These are phyloP conservation scores for Dicranocentrus wangi DNA, from an alignment of 2,888 invertebrate species.

Conservation along the genomic window DNA sequence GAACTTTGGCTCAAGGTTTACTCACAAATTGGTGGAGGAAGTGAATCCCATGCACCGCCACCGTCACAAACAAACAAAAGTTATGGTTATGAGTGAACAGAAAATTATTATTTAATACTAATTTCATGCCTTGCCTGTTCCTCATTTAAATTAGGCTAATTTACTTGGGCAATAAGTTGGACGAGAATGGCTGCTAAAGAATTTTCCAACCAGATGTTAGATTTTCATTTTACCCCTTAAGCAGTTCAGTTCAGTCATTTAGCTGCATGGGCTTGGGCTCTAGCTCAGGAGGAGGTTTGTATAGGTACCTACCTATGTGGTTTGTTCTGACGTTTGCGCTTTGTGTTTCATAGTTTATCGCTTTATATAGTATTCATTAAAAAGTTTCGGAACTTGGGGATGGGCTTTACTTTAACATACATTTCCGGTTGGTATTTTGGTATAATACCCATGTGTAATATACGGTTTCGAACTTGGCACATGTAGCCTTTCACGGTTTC, in stretches of 20 bases:
- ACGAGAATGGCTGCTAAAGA: neutral
- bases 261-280: too few relatives aligned
- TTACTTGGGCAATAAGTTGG: neutral
- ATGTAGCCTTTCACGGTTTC: neutral
- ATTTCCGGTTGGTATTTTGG: conserved; percentile 42
- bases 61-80: neutral
- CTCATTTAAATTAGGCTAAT: conserved; percentile 17
- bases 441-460: too few relatives aligned
- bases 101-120: conserved; percentile 26
- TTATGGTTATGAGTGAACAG: too few relatives aligned
- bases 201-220: neutral
- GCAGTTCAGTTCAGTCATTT: too few relatives aligned
- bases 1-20: too few relatives aligned
- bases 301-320: neutral
- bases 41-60: neutral
- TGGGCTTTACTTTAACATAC: neutral
- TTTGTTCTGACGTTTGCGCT: neutral
- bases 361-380: too few relatives aligned
- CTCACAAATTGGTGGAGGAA: neutral
- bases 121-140: conserved; percentile 39
- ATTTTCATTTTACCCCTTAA: too few relatives aligned
- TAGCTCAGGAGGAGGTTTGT: neutral
- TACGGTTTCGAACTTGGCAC: too few relatives aligned
- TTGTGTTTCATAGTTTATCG: neutral
- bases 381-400: too few relatives aligned